Evolutionary conservation across 2,797 vertebrate species (phyloP).

Genomic region (Falco naumanni): DNA sequence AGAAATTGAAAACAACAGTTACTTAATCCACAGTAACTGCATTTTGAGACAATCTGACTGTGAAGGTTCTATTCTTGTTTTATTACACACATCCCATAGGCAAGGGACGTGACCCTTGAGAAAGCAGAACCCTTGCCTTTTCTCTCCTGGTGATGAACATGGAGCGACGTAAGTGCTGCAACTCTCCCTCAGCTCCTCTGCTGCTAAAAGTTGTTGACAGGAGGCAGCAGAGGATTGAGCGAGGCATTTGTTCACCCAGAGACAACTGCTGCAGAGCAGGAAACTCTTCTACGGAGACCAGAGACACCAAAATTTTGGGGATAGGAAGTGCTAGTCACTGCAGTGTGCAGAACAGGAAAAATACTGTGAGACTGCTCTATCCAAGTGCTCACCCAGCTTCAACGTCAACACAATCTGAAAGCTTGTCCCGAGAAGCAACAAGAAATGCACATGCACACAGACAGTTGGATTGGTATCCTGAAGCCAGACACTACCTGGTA

Average conservation of each 20-base stretch:
- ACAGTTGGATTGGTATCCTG: background rate
- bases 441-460: background rate
- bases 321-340: background rate
- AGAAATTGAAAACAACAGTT: background rate
- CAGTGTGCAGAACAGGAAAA: background rate
- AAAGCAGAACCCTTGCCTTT: background rate
- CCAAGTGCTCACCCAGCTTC: background rate
- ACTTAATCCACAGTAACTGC: background rate
- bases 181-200: background rate
- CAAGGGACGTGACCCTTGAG: background rate
- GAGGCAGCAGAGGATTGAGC: background rate
- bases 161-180: background rate
- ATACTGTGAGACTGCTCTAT: background rate
- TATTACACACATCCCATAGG: fast-evolving
- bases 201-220: too few relatives aligned
- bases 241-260: background rate
- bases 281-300: background rate
- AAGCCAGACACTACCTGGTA: background rate
- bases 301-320: background rate
- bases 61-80: background rate
- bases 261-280: background rate
- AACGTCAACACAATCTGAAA: background rate
- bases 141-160: background rate
- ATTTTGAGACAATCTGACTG: background rate
- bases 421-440: background rate